Evolutionary conservation across 2,888 invertebrate species (phyloP), one percentile per base, ranked within the genome.

Genomic region (Agonopterix alstromeriana): DNA sequence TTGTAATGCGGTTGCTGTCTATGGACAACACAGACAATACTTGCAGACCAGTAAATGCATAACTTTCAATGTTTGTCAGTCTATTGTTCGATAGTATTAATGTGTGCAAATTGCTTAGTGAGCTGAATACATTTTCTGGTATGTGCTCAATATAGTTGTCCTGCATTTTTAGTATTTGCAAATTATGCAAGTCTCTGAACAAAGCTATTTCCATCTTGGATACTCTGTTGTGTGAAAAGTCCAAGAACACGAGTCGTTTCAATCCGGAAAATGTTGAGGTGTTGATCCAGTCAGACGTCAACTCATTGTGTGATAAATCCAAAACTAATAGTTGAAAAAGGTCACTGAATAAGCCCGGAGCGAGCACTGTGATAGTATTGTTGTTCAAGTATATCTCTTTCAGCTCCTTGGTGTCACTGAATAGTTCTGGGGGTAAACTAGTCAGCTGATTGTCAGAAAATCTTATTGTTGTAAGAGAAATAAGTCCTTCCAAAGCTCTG

Each of bases 211-310:
- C 95, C 65, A 96, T 83, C 77, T 93, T 93, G 9, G 91, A 91
- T 53, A 96, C 92, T 60, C 92, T 89, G 73, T 96, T 96, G 71
- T 91, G 91, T 44, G 95, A 94, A 57, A 95, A 89, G 71, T 95
- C 94, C 51, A 96, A 84, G 57, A 94, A 93, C 27, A 94, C 93
- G 10, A 96, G 89, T 51, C 95, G 90, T 61, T 94, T 92, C 41
- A 96, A 85, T 60, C 95, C 94, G 45, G 92, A 90, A 75, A 96
- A 95, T 9, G 95, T 95, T 2, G 93, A 94, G 14, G 94, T 91
- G 71, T 94, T 94, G 54, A 95, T 93, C 95, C 94, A 95, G 70
- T 95, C 95, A 45, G 94, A 92, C 2, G 94, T 94, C 53, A 96
- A 83, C 77, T 95, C 94, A 73, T 95, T 95, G 60, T 92, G 92